A percentile compares a stretch with the other conserved stretches of the same genome.
These are phyloP conservation scores for Gallirallus australis DNA, from an alignment of 2,797 vertebrate species.

Conservation along the genomic window DNA sequence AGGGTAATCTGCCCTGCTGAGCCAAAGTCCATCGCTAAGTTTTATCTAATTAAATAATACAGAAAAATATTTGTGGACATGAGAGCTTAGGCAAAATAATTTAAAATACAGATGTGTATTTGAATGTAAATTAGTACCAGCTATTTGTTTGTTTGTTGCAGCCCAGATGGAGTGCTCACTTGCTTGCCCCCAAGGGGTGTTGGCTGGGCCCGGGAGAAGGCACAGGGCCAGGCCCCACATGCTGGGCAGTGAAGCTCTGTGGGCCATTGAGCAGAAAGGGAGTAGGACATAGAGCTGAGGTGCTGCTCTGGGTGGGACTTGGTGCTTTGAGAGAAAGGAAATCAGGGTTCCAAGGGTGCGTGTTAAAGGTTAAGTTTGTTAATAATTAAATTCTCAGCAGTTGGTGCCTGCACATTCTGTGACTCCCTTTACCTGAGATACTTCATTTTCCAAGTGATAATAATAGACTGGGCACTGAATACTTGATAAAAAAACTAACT, in stretches of 20 bases:
- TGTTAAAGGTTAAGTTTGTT: not conserved
- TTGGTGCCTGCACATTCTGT: not conserved
- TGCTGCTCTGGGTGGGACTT: not conserved
- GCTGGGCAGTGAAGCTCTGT: not conserved
- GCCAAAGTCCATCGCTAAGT: not conserved
- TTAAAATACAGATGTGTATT: not conserved
- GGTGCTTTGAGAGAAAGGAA: not conserved
- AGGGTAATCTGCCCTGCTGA: not conserved
- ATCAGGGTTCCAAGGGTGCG: not conserved
- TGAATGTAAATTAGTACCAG: not conserved
- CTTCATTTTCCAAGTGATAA: not conserved
- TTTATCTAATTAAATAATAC: constrained; percentile 6
- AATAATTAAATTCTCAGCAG: not conserved
- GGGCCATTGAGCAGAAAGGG: rapidly evolving
- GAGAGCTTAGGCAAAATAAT: not conserved
- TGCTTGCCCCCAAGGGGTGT: not conserved
- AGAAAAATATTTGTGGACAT: not conserved
- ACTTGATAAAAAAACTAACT: not conserved
- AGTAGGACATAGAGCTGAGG: not conserved
- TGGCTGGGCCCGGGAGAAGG: too few species aligned
- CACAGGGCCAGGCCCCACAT: too few species aligned
- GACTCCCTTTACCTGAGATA: not conserved
- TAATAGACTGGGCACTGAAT: not conserved
- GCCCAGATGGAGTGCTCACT: not conserved
- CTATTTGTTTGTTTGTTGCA: not conserved